These are phyloP conservation scores for Lottia scabra DNA, from an alignment of 2,888 invertebrate genomes.

Conservation along the genomic window DNA sequence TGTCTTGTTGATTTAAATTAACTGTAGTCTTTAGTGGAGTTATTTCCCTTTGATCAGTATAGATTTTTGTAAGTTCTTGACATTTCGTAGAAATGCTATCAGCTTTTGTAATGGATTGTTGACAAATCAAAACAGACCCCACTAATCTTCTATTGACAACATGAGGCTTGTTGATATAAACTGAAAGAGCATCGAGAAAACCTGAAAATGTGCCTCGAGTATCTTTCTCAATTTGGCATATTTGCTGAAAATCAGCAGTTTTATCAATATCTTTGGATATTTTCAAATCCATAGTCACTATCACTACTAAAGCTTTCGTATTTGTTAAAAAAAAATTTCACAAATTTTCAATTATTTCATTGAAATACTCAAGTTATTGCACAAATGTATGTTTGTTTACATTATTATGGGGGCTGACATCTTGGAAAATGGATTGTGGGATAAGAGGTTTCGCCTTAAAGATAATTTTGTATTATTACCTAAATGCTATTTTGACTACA, in stretches of 20 bases:
- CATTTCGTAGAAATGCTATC: not conserved
- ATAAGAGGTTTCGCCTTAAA: no score
- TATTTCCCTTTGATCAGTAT: not conserved
- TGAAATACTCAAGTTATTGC: slow-evolving; percentile 10
- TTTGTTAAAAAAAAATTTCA: no score
- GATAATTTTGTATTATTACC: no score
- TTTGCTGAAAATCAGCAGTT: no score
- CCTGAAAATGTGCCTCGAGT: slow-evolving; percentile 14
- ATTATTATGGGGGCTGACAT: slow-evolving; percentile 27
- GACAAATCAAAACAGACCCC: slow-evolving; percentile 40
- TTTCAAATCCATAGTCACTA: no score
- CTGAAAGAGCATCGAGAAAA: slow-evolving; percentile 45
- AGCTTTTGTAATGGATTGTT: slow-evolving; percentile 2
- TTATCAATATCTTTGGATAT: no score
- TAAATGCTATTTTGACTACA: no score
- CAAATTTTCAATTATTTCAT: no score
- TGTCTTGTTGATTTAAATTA: slow-evolving; percentile 14
- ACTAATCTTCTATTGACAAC: slow-evolving; percentile 54
- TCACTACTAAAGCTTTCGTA: no score
- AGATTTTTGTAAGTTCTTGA: not conserved
- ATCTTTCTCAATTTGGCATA: no score
- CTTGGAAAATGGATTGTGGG: slow-evolving; percentile 10
- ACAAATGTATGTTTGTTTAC: not conserved
- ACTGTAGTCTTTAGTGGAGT: not conserved
- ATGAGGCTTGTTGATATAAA: slow-evolving; percentile 62